phyloP scores from a whole-genome alignment of 2,888 invertebrate species.

The Cheilosia impressa region DNA sequence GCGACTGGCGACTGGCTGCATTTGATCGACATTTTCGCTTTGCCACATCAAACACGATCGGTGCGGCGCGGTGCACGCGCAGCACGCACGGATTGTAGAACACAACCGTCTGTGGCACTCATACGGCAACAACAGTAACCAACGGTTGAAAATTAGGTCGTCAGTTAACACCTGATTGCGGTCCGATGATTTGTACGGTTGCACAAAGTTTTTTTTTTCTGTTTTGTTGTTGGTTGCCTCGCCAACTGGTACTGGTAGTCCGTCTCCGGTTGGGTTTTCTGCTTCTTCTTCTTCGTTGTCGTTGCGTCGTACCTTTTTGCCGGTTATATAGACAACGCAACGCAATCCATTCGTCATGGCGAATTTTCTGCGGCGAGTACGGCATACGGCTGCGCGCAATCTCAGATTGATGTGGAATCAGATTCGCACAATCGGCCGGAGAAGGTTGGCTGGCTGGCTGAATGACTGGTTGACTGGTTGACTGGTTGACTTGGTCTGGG shows the following conservation, averaged over 20 bases:
- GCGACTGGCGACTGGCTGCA: constrained; percentile 19
- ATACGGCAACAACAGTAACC: constrained; percentile 59
- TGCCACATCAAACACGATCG: constrained; percentile 72
- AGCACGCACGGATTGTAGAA: constrained; percentile 72
- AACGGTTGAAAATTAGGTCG: constrained; percentile 76
- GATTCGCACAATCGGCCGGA: constrained; percentile 68
- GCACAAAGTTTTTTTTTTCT: constrained; percentile 50
- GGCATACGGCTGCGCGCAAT: constrained; percentile 44
- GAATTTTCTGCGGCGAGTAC: constrained; percentile 61
- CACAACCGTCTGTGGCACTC: constrained; percentile 53
- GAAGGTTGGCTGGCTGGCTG: constrained; percentile 55
- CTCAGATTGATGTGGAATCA: constrained; percentile 74
- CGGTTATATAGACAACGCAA: constrained; percentile 64
- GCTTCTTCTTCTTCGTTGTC: constrained; percentile 35
- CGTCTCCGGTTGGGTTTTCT: constrained; percentile 18
- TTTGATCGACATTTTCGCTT: constrained; percentile 72
- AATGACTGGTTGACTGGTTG: constrained; percentile 15
- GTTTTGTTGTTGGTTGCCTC: not conserved
- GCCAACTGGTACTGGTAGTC: too few relatives aligned
- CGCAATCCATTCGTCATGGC: constrained; percentile 74
- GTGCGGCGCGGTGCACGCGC: constrained; percentile 63
- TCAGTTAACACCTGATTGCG: constrained; percentile 77
- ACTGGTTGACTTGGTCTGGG: constrained; percentile 61
- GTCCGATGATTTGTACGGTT: constrained; percentile 76
- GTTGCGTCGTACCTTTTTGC: constrained; percentile 46